Evolutionary conservation across 2,797 vertebrate species (phyloP), one percentile per base, ranked within the genome.

Genomic region (Rhinophrynus dorsalis): DNA sequence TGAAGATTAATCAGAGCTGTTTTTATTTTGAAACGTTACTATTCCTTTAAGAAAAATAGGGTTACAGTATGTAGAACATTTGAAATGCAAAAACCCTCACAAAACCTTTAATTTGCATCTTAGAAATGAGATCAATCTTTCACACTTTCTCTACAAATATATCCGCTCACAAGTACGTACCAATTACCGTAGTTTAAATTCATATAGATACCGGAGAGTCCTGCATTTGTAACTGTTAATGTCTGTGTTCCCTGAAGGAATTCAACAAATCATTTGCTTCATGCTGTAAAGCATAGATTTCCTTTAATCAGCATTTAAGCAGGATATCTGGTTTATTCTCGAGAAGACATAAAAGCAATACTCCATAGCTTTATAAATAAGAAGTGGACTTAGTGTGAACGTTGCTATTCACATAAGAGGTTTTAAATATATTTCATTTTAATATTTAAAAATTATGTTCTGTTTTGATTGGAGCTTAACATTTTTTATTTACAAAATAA

Each of bases 161-260:
- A 42, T 32, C 35, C 30, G 29, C 13, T 59, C 44, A 38, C 66
- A 68, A 68, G 56, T 52, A 40, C 15, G 40, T 59, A 18, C 26
- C 55, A 60, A 60, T 60, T 59, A n/a, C n/a, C n/a, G n/a, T n/a
- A 59, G 17, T 60, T 26, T 38, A 30, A 60, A 59, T 12, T 20
- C 26, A 3, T 40, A 68, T 68, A 48, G 66, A 59, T 68, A 52
- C 33, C 7, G 17, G 45, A 68, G 45, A 59, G 44, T 38, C 51
- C 26, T 59, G 56, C 45, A 59, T 68, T 60, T 60, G 66, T 51
- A 51, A 68, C 56, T 60, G 57, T 60, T 51, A 68, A 60, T 38
- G 44, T 42, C 66, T 51, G 10, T 23, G n/a, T n/a, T n/a, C 55
- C 66, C 56, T 23, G 30, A 51, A 68, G 66, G 55, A 60, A 68